Base-by-base conservation (phyloP, 2,797 vertebrate genomes). In the Psittacula derbiana region DNA sequence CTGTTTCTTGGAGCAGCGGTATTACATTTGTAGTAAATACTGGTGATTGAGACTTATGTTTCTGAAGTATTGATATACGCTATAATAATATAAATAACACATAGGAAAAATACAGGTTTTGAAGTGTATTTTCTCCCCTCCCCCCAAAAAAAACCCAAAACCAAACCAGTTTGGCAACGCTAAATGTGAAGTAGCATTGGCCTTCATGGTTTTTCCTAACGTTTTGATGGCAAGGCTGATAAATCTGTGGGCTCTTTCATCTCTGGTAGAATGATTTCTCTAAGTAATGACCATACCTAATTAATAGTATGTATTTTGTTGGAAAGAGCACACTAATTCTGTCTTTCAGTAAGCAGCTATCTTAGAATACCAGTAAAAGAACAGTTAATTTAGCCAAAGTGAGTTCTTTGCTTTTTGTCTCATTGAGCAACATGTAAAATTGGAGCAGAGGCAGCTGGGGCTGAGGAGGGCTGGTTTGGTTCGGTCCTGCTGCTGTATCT, bases 401-500 rank as follows among this genome's bases (percentile, higher is more conserved):
- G 2, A 46, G 21, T 61, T 72, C 30, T 65, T 40, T 40, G 8
- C 13, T 25, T 79, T 44, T 73, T 70, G 21, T 67, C 41, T 31
- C 44, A 43, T 28, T 47, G 52, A 71, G 8, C 52, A 17, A 8
- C 7, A 4, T 28, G 28, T 12, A 28, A 8, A 53, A 62, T 13
- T 0, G 1, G 47, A 46, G 50, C 47, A 57, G 60, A n/a, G 23
- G 12, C 4, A 0, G 3, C 11, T n/a, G 86, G 27, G 33, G 23
- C 49, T 2, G 1, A 18, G 33, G 31, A 30, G 9, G 19, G 7
- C n/a, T 58, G 31, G 17, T 15, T 84, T 0, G 2, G 11, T 66
- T 66, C 0, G 0, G 49, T 30, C 11, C 47, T 46, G 47, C 38
- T 0, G 0, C 66, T 40, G 50, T 36, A 57, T 43, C 40, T 80